Base-by-base conservation (phyloP, 2,888 invertebrate species). In the Drosophila neotestacea region DNA sequence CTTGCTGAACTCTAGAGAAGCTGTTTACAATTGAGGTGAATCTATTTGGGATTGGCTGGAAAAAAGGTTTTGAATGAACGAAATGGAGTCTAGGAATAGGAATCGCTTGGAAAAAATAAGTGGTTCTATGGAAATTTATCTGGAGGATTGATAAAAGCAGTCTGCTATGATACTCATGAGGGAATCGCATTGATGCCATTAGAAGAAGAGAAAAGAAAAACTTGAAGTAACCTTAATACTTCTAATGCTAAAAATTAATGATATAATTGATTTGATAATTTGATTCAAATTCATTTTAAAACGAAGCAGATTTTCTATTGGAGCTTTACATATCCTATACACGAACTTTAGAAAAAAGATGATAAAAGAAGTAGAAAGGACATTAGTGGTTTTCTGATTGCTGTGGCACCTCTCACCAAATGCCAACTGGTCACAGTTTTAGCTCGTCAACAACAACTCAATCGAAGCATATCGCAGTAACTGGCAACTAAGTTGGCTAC, bases 401-500 rank as follows among this genome's bases (percentile, higher is more conserved):
- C n/a, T 5, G 6, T 28, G 36, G 28, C n/a, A 13, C 2, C 39
- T 27, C 30, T 6, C 6, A 30, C 6, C 30, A 30, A 10, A 22
- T 44, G 34, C 0, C 30, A 47, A 38, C 22, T 13, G 6, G 2
- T 48, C 11, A 6, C 30, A 5, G 46, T 6, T 32, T 2, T 2
- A 22, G 22, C 22, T 55, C 56, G 56, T 27, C 62, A 47, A 34
- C 71, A 70, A 77, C 75, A 78, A 48, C 78, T 78, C 74, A 73
- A 75, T 75, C 52, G 38, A 32, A 28, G 48, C 50, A 28, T 59
- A 64, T 59, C 59, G 41, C 62, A 54, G 59, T 42, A 66, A 70
- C 56, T 38, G 69, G 52, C 60, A 44, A 48, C 2, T 30, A 32
- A 38, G 22, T 41, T 54, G 61, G 70, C 70, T 82, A 76, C 80